A percentile compares a stretch with the other conserved stretches of the same genome.
These are phyloP conservation scores for Sebastes matsubarae DNA, from an alignment of 2,797 vertebrate species.

Conservation along the genomic window DNA sequence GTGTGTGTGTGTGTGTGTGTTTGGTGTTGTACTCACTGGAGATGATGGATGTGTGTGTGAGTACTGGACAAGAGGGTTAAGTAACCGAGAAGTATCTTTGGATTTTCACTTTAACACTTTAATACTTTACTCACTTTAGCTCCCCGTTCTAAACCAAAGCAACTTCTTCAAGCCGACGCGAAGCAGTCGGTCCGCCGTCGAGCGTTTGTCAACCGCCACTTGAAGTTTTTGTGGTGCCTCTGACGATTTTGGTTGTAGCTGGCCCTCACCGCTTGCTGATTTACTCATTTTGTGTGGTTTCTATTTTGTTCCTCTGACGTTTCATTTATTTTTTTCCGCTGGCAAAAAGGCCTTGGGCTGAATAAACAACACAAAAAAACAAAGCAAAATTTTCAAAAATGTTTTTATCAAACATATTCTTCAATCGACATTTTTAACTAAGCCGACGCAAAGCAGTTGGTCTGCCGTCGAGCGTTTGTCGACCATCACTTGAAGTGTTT, in stretches of 20 bases:
- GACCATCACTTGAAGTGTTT: neutral
- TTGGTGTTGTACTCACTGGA: neutral
- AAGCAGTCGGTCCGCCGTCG: neutral
- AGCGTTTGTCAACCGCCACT: neutral
- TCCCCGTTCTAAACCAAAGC: neutral
- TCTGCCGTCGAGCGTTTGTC: neutral
- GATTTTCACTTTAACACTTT: constrained; percentile 1
- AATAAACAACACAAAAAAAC: neutral
- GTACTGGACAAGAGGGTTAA: neutral
- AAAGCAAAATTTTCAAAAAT: neutral
- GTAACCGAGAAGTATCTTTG: neutral
- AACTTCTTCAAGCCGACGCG: neutral
- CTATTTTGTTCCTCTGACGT: neutral
- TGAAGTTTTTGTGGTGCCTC: neutral
- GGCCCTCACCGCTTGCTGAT: neutral
- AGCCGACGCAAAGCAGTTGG: neutral
- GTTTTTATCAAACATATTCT: neutral
- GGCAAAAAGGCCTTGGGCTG: neutral
- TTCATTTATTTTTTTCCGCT: neutral
- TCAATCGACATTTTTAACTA: neutral
- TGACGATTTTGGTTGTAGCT: neutral
- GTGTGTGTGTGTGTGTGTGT: neutral
- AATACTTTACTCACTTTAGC: neutral
- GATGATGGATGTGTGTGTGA: neutral
- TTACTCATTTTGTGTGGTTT: neutral